These are phyloP conservation scores for Lepidochitona cinerea DNA, from an alignment of 2,888 invertebrate species.

Conservation along the genomic window DNA sequence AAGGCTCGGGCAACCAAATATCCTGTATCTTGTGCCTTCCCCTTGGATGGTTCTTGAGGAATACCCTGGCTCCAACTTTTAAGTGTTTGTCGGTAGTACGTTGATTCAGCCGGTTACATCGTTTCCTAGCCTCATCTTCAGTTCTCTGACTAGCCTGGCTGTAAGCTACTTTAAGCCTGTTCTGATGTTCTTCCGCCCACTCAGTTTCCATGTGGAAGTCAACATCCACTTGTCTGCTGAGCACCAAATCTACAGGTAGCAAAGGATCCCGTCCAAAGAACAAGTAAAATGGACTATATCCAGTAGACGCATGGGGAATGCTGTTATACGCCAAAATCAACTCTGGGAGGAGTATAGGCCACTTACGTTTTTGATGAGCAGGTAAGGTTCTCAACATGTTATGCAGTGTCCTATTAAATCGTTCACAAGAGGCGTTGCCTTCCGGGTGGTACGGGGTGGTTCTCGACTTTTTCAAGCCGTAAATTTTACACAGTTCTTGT, in stretches of 20 bases:
- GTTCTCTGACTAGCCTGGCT: too few species aligned
- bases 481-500: slow-evolving; percentile 9
- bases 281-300: slow-evolving; percentile 10
- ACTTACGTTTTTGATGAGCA: neutral
- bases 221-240: neutral
- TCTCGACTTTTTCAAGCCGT: neutral
- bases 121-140: too few species aligned
- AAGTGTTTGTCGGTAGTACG: too few species aligned
- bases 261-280: slow-evolving; percentile 10
- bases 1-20: too few species aligned
- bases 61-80: too few species aligned
- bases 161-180: too few species aligned
- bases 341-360: slow-evolving; percentile 2
- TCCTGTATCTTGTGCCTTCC: too few species aligned
- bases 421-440: neutral
- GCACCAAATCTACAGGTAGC: slow-evolving; percentile 1
- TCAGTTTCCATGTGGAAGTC: neutral
- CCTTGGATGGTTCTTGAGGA: too few species aligned
- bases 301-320: slow-evolving; percentile 7
- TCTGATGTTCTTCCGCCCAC: too few species aligned
- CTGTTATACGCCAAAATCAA: slow-evolving; percentile 5
- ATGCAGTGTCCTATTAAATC: slow-evolving; percentile 3
- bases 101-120: too few species aligned
- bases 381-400: neutral
- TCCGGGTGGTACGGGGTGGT: slow-evolving; percentile 11